Evolutionary conservation across 2,888 invertebrate species (phyloP).

Genomic region (Leucozona laternaria): DNA sequence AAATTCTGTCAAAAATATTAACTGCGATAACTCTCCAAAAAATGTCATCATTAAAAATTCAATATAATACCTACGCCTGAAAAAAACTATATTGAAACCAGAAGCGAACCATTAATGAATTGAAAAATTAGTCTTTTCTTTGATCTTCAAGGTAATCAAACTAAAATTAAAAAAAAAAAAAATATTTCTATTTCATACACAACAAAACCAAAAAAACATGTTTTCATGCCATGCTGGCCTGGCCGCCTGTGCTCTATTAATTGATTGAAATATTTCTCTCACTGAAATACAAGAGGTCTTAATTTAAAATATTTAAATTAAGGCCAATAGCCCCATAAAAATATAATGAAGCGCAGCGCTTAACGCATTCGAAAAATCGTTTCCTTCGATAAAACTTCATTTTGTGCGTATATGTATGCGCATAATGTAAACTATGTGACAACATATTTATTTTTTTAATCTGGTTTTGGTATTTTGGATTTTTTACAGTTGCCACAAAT

Average conservation of each 20-base stretch:
- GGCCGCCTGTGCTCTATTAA: slow-evolving; percentile 38
- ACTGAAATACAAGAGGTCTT: slow-evolving; percentile 27
- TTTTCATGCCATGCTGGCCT: slow-evolving; percentile 5
- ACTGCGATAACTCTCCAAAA: neutral
- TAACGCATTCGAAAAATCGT: neutral
- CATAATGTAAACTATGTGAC: neutral
- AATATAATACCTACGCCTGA: neutral
- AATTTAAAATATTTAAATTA: slow-evolving; percentile 60
- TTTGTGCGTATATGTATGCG: neutral
- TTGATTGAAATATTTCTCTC: slow-evolving; percentile 49
- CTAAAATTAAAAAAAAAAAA: slow-evolving; percentile 6
- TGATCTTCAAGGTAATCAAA: slow-evolving; percentile 51
- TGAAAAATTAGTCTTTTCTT: slow-evolving; percentile 27
- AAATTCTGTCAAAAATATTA: neutral
- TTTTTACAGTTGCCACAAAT: neutral
- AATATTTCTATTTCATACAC: slow-evolving; percentile 25
- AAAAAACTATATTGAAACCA: slow-evolving; percentile 19
- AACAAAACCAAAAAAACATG: neutral
- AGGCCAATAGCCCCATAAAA: slow-evolving; percentile 57
- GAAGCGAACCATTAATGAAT: slow-evolving; percentile 29
- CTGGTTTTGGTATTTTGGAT: neutral
- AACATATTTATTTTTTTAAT: neutral
- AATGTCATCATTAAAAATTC: slow-evolving; percentile 33
- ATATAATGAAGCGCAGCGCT: neutral
- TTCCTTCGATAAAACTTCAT: neutral